Percentiles rank a stretch among this genome's conserved stretches.
These are phyloP conservation scores for Plutella xylostella DNA, from an alignment of 2,888 invertebrate species.

Conservation along the genomic window DNA sequence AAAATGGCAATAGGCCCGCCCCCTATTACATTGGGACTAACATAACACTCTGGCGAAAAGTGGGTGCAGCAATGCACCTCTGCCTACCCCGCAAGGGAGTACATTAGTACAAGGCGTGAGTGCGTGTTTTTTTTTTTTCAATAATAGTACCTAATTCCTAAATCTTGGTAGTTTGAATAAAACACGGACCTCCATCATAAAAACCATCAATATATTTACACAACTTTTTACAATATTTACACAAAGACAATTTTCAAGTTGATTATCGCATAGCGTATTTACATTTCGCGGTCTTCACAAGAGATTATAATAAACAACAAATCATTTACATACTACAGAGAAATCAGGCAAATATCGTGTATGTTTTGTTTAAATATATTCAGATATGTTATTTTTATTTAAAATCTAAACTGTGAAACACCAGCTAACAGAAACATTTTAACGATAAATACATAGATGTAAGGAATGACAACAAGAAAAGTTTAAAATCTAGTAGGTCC, in stretches of 20 bases:
- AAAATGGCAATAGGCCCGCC: too few relatives aligned
- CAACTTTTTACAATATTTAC: constrained; percentile 32
- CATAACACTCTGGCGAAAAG: too few relatives aligned
- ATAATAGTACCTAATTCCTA: too few relatives aligned
- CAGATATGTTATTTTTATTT: constrained; percentile 35
- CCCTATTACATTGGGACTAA: too few relatives aligned
- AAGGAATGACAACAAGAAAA: constrained; percentile 1
- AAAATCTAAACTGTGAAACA: constrained; percentile 19
- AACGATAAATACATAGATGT: constrained; percentile 9
- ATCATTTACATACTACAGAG: constrained; percentile 15
- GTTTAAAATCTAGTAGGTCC: constrained; percentile 20
- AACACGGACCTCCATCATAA: constrained; percentile 48
- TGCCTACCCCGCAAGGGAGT: too few relatives aligned
- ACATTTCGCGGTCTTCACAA: constrained; percentile 22
- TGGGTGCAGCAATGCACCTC: too few relatives aligned
- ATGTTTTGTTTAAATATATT: not conserved
- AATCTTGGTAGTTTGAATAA: too few relatives aligned
- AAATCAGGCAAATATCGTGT: not conserved
- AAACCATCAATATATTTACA: constrained; percentile 67
- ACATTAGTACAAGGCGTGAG: too few relatives aligned
- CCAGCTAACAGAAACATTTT: constrained; percentile 11
- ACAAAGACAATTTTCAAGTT: constrained; percentile 29
- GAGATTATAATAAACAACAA: not conserved
- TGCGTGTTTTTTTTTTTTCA: too few relatives aligned
- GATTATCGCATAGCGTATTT: constrained; percentile 33